Evolutionary conservation across 92 coral and sea anemone species (phyloP), one percentile per base, ranked within the genome.

Genomic region (Zoanthus gigantus): DNA sequence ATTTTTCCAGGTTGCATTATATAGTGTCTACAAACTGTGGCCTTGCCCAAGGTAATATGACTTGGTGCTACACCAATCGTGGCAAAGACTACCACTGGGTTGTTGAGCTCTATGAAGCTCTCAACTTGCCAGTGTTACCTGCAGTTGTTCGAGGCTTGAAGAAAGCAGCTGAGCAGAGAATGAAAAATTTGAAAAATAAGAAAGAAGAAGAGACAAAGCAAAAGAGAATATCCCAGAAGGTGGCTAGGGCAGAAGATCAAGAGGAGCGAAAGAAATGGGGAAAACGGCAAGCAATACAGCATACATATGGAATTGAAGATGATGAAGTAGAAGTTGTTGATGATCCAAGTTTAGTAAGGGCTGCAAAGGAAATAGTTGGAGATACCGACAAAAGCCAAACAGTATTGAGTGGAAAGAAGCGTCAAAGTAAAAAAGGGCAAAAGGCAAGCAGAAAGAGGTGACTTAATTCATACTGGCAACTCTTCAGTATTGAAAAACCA

Each of bases 361-460:
- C 63, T 57, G 63, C 63, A 1, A 57, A 57, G 63, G 63, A 57
- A 57, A 57, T 11, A 57, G 63, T 57, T 57, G 63, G 63, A 57
- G 63, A 57, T 57, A 57, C 63, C 12, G 63, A 57, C 63, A 57
- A 57, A 57, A 57, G 63, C 63, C 63, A 57, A 57, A 57, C 63
- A 57, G 63, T 57, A 57, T 57, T 57, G 63, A 57, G 63, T 57
- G 63, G 63, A 57, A 57, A 57, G 63, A 57, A 57, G 63, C 63
- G 63, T 57, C 63, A 57, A 15, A 57, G 63, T 57, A 57, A 57
- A 57, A 57, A 57, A 57, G 63, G 63, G 63, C 63, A 15, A 57
- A 57, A 57, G 63, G 63, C 63, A 57, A 57, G 63, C 63, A 57
- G 63, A 57, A 57, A 57, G 63, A 57, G 63, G 63, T 57, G 63